phyloP scores from a whole-genome alignment of 1,140 invertebrate genomes.

The Gryllus bimaculatus region DNA sequence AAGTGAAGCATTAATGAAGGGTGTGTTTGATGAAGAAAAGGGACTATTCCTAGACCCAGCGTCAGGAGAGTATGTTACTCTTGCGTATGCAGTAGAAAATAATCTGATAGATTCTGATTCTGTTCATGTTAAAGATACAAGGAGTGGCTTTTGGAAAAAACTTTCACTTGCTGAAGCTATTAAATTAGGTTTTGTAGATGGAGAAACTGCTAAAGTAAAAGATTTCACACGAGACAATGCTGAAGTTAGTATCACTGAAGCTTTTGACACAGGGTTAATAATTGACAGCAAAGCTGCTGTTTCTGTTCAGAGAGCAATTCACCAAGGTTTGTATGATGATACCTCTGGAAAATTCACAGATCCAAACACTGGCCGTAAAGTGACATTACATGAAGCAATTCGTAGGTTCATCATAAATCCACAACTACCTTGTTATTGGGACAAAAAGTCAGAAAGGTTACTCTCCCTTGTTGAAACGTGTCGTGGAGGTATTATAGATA shows the following conservation, averaged over 20 bases:
- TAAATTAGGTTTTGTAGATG: slow-evolving; percentile 60
- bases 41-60: slow-evolving; percentile 64
- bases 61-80: slow-evolving; percentile 59
- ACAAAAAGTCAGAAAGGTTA: slow-evolving; percentile 56
- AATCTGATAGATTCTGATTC: slow-evolving; percentile 73
- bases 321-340: slow-evolving; percentile 77
- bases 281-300: slow-evolving; percentile 70
- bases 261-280: slow-evolving; percentile 68
- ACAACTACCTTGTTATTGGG: slow-evolving; percentile 68
- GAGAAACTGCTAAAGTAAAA: slow-evolving; percentile 58
- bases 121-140: slow-evolving; percentile 72
- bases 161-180: slow-evolving; percentile 67
- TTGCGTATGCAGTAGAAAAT: slow-evolving; percentile 59
- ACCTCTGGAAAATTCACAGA: slow-evolving; percentile 71
- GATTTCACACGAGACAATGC: slow-evolving; percentile 52
- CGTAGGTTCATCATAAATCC: slow-evolving; percentile 68
- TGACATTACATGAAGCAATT: slow-evolving; percentile 77
- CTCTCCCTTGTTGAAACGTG: slow-evolving; percentile 68
- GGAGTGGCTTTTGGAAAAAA: slow-evolving; percentile 61
- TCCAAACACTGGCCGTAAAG: slow-evolving; percentile 59
- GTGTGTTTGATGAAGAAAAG: slow-evolving; percentile 59
- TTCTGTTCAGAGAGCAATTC: slow-evolving; percentile 76
- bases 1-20: slow-evolving; percentile 73
- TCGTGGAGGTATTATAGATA: slow-evolving; percentile 71
- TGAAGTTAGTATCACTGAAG: slow-evolving; percentile 65